A percentile compares a stretch with the other conserved stretches of the same genome.
These are phyloP conservation scores for Cassiopea xamachana DNA, from an alignment of 30 jellyfish, hydroid and myxozoan genomes.

Conservation along the genomic window DNA sequence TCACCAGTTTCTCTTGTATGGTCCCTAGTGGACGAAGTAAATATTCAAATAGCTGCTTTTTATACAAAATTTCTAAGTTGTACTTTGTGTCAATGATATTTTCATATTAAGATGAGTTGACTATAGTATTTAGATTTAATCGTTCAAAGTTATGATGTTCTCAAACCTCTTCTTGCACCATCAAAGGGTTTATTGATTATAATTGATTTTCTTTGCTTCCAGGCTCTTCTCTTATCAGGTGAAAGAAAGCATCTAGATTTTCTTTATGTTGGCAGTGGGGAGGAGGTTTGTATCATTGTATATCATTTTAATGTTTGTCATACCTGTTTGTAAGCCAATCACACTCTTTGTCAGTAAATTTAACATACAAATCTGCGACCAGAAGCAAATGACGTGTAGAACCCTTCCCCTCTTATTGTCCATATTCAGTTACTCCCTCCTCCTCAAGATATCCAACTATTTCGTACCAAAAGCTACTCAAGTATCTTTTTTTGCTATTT, in stretches of 20 bases:
- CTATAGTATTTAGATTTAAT: too few relatives aligned
- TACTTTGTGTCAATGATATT: too few relatives aligned
- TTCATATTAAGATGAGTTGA: too few relatives aligned
- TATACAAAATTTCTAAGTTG: too few relatives aligned
- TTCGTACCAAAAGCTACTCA: too few relatives aligned
- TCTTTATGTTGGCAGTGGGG: background rate
- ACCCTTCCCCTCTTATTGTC: too few relatives aligned
- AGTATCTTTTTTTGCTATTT: too few relatives aligned
- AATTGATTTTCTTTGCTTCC: background rate
- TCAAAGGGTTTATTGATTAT: background rate
- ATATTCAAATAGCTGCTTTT: too few relatives aligned
- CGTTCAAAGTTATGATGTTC: too few relatives aligned
- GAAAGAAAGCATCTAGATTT: background rate
- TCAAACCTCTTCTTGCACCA: background rate
- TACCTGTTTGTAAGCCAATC: background rate
- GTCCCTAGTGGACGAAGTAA: too few relatives aligned
- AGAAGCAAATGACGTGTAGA: background rate
- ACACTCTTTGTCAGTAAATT: background rate
- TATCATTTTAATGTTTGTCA: background rate
- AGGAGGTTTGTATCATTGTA: background rate
- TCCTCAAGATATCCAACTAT: background rate
- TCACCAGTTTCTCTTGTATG: too few relatives aligned
- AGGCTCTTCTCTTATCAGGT: background rate
- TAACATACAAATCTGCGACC: background rate
- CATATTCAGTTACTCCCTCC: background rate